Evolutionary conservation across 2,888 invertebrate genomes (phyloP).

Genomic region (Camponotus fellah): DNA sequence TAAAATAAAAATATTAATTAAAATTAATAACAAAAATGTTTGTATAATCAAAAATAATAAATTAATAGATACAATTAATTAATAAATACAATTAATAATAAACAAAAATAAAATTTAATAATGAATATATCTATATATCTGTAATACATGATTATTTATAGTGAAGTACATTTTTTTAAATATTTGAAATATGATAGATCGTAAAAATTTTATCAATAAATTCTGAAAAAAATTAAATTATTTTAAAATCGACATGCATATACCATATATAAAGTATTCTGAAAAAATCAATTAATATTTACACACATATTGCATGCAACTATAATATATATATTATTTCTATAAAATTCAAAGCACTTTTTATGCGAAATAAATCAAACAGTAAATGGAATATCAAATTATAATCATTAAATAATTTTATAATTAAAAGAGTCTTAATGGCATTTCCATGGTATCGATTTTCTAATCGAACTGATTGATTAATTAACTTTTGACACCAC

Average conservation of each 20-base stretch:
- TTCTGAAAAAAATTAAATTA: background rate
- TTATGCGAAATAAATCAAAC: background rate
- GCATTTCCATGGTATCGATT: background rate
- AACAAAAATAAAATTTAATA: constrained; percentile 10
- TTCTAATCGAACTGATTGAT: background rate
- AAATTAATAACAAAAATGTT: constrained; percentile 27
- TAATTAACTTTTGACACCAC: constrained; percentile 32
- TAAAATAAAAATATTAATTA: constrained; percentile 47
- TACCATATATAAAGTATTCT: constrained; percentile 2
- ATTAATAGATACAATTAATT: background rate
- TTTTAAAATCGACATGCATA: background rate
- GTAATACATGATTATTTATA: background rate
- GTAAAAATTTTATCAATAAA: background rate
- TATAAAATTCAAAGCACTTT: background rate
- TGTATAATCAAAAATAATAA: background rate
- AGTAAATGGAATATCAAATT: constrained; percentile 2
- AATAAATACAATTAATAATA: background rate
- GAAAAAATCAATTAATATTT: background rate
- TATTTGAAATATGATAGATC: background rate
- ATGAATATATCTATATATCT: background rate
- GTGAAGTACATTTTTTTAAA: background rate
- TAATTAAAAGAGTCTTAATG: constrained; percentile 19
- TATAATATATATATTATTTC: background rate
- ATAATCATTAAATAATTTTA: background rate
- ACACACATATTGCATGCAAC: background rate